A percentile compares a stretch with the other conserved stretches of the same genome.
Evolutionary conservation across 2,113 vertebrate species (phyloP).

Genomic region (Leucosticte australis): DNA sequence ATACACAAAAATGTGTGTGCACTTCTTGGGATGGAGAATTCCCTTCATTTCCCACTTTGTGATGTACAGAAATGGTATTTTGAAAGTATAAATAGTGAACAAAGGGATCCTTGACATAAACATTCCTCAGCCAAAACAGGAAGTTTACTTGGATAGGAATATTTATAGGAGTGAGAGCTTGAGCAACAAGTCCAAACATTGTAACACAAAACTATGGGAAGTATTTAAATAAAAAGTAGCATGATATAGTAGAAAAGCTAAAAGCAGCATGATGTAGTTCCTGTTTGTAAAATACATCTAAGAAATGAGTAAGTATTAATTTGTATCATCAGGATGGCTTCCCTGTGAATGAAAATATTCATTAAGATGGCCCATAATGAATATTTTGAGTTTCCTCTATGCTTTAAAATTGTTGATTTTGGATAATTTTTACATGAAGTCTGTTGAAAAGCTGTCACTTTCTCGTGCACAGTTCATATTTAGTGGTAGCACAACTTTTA

Average conservation of each 20-base stretch:
- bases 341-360: not conserved
- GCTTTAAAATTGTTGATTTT: not conserved
- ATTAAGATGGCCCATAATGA: not conserved
- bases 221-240: not conserved
- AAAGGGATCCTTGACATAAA: not conserved
- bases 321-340: not conserved
- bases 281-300: not conserved
- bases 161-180: not conserved
- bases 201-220: not conserved
- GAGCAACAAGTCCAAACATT: not conserved
- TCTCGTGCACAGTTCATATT: not conserved
- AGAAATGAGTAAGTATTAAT: not conserved
- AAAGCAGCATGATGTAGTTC: not conserved
- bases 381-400: not conserved
- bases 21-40: accelerated
- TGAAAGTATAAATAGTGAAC: not conserved
- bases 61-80: not conserved
- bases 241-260: not conserved
- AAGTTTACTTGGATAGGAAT: not conserved
- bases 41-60: not conserved
- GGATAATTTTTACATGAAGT: not conserved
- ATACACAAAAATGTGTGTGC: not conserved
- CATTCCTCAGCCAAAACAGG: not conserved
- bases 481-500: not conserved
- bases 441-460: not conserved